Base-by-base conservation (phyloP, 2,113 vertebrate species). In the Natator depressus region DNA sequence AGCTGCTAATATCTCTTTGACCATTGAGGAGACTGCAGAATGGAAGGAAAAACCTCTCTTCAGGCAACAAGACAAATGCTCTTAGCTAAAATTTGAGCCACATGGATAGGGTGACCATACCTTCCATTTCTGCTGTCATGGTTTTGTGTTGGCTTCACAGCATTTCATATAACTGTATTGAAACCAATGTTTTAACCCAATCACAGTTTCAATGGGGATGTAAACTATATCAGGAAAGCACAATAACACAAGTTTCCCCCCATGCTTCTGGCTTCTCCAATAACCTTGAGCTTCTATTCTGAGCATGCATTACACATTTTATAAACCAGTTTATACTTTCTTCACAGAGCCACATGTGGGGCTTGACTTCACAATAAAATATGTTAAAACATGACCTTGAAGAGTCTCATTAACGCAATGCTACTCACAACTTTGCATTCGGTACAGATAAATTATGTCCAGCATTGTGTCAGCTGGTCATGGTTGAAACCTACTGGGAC, bases 401-500 rank as follows among this genome's bases (percentile, higher is more conserved):
- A 84, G 95, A 90, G 86, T 93, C 91, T 83, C 83, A 46, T 82
- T 96, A 94, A 94, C 93, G 75, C 27, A 3, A 5, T 4, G 88
- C 95, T 91, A 54, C 24, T 0, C 0, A 82, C 81, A 93, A 91
- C 89, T 93, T 97, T 93, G 94, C 96, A 94, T 22, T 86, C 31
- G 0, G 72, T 81, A 84, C 87, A 94, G 90, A 90, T 93, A 88
- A 93, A 95, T 94, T 96, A 27, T 2, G 1, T 29, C 91, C 55
- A 88, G 85, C 4, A 0, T 54, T 83, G 65, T 96, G 87, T 89
- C 95, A 96, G 95, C 95, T 95, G 96, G 47, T 93, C 95, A 89
- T 90, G 94, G 90, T 93, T 84, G 90, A 96, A 96, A 91, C 79
- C 94, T 95, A 93, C 93, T 92, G 96, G 89, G 75, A 94, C 93